These are phyloP conservation scores for Drosophila monieri DNA, from an alignment of 2,888 invertebrate genomes.

Conservation along the genomic window DNA sequence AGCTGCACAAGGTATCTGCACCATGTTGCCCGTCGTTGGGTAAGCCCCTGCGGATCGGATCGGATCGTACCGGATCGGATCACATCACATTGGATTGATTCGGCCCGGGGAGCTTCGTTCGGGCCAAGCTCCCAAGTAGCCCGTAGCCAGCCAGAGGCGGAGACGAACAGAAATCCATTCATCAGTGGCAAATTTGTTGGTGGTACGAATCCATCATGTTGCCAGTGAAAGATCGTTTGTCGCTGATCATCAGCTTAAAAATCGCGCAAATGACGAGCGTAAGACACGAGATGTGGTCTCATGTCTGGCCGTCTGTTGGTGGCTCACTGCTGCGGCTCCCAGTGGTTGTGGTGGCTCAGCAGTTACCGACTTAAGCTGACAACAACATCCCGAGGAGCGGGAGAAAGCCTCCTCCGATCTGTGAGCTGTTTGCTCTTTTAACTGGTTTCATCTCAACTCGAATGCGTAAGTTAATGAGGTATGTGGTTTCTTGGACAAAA, in stretches of 20 bases:
- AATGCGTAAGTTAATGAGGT: slow-evolving; percentile 72
- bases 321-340: slow-evolving; percentile 17
- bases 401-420: slow-evolving; percentile 51
- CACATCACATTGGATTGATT: slow-evolving; percentile 27
- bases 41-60: slow-evolving; percentile 36
- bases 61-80: slow-evolving; percentile 18
- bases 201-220: slow-evolving; percentile 83
- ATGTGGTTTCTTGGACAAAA: slow-evolving; percentile 45
- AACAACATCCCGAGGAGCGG: slow-evolving; percentile 51
- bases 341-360: slow-evolving; percentile 50
- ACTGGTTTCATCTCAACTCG: slow-evolving; percentile 61
- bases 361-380: slow-evolving; percentile 69
- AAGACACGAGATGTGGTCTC: slow-evolving; percentile 64
- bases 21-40: slow-evolving; percentile 74
- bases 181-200: slow-evolving; percentile 84
- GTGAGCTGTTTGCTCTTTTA: slow-evolving; percentile 54
- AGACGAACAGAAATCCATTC: slow-evolving; percentile 81
- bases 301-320: slow-evolving; percentile 11
- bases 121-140: neutral
- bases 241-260: slow-evolving; percentile 83
- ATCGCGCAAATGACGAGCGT: slow-evolving; percentile 81
- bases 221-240: slow-evolving; percentile 83
- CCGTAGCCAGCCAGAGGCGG: slow-evolving; percentile 14
- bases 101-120: slow-evolving; percentile 4
- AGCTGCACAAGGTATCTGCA: slow-evolving; percentile 82